Evolutionary conservation across 2,113 vertebrate genomes (phyloP).

Genomic region (Pelecanoides urinatrix): DNA sequence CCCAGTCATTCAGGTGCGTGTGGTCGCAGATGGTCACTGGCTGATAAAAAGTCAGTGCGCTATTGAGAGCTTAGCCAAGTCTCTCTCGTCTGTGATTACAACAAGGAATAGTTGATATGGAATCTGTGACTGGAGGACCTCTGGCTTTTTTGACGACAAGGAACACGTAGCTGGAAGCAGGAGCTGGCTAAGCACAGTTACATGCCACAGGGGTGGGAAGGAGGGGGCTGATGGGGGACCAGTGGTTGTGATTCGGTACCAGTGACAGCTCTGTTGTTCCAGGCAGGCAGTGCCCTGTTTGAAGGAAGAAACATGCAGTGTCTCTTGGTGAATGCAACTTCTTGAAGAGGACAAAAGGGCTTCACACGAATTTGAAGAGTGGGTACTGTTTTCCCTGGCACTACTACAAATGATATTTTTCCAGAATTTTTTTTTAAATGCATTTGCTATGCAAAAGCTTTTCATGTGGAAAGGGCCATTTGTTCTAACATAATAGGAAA

Average conservation of each 20-base stretch:
- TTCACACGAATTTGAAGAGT: neutral
- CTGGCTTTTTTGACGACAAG: rapidly evolving
- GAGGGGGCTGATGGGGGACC: neutral
- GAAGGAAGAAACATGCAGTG: neutral
- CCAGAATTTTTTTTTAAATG: neutral
- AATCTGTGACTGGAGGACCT: neutral
- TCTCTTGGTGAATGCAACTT: neutral
- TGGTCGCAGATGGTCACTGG: neutral
- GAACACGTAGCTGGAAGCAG: neutral
- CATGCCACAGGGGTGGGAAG: neutral
- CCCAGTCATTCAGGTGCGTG: neutral
- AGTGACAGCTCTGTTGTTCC: neutral
- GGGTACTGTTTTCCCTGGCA: neutral
- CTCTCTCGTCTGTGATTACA: neutral
- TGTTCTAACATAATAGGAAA: neutral
- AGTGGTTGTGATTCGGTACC: neutral
- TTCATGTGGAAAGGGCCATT: neutral
- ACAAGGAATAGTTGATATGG: neutral
- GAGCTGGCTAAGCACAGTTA: neutral
- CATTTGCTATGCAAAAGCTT: neutral
- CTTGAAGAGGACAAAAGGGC: neutral
- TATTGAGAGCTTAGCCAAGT: neutral
- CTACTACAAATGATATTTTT: neutral
- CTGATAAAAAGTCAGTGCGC: neutral
- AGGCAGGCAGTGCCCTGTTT: neutral